Conservation (phyloP, 1,140 invertebrate genomes). For the Euura saliciscinereae region DNA sequence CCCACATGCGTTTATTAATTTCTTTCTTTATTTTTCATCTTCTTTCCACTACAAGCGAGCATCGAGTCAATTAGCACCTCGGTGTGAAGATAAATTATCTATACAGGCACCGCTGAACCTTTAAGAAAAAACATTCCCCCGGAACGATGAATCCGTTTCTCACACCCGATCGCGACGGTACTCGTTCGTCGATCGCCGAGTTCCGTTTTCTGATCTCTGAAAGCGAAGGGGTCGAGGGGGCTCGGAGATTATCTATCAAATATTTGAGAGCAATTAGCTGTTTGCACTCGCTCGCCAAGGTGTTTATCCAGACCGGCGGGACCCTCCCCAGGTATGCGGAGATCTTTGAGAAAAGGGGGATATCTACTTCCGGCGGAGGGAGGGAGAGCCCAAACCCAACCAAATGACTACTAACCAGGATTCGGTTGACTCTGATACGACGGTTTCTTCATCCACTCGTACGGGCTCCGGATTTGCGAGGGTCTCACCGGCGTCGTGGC, state of each 20-base stretch:
- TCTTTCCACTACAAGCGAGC: background rate
- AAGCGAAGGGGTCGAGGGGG: too few species aligned
- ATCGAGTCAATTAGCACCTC: background rate
- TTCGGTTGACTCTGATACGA: conserved; percentile 82
- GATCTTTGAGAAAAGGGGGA: conserved; percentile 3
- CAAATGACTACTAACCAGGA: conserved; percentile 69
- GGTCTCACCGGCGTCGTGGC: conserved; percentile 59
- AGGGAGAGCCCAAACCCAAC: conserved; percentile 11
- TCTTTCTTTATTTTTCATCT: background rate
- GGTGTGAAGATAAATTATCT: background rate
- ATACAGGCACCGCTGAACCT: background rate
- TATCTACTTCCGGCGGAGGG: background rate
- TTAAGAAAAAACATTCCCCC: background rate
- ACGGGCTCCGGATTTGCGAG: conserved; percentile 74
- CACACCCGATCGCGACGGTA: background rate
- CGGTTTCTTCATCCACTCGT: conserved; percentile 89
- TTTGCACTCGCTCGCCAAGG: conserved; percentile 45
- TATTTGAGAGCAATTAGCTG: conserved; percentile 55
- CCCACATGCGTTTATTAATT: background rate
- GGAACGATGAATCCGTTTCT: background rate
- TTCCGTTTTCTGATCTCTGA: too few species aligned
- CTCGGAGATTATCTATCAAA: conserved; percentile 48
- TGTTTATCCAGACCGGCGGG: conserved; percentile 48
- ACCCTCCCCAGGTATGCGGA: conserved; percentile 16
- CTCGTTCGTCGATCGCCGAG: background rate